These are phyloP conservation scores for Chiloscyllium punctatum DNA, from an alignment of 2,797 vertebrate species.

Conservation along the genomic window DNA sequence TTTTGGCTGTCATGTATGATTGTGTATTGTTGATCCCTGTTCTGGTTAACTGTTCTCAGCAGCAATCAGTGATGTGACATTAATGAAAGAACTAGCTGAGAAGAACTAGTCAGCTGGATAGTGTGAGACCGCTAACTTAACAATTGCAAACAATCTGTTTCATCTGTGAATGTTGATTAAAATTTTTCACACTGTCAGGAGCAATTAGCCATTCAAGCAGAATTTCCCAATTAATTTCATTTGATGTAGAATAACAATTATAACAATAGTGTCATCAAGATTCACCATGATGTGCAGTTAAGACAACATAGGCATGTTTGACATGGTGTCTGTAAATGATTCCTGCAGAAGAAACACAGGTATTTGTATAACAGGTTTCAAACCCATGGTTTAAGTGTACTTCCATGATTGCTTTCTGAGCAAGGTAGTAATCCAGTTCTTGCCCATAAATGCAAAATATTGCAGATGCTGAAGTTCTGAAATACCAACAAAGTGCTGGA, in stretches of 20 bases:
- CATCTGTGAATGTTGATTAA: neutral
- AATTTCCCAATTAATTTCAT: conserved; percentile 17
- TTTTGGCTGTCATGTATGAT: neutral
- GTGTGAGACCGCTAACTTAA: conserved; percentile 1
- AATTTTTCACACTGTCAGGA: neutral
- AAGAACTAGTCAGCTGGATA: neutral
- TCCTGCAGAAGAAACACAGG: neutral
- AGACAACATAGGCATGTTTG: neutral
- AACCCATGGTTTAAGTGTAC: neutral
- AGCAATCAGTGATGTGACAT: neutral
- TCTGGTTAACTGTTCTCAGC: neutral
- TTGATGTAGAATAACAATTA: conserved; percentile 15
- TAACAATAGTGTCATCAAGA: neutral
- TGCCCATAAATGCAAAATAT: too few species aligned
- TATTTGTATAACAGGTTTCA: neutral
- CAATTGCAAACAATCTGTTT: neutral
- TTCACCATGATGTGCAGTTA: neutral
- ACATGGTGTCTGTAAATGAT: neutral
- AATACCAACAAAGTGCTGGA: too few species aligned
- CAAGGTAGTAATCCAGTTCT: neutral
- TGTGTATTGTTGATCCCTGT: neutral
- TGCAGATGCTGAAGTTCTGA: too few species aligned
- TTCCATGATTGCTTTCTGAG: neutral
- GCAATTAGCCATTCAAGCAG: neutral
- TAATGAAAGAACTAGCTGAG: conserved; percentile 12